A percentile compares a stretch with the other conserved stretches of the same genome.
Conservation (phyloP, 2,797 vertebrate species). For the Manis pentadactyla region DNA sequence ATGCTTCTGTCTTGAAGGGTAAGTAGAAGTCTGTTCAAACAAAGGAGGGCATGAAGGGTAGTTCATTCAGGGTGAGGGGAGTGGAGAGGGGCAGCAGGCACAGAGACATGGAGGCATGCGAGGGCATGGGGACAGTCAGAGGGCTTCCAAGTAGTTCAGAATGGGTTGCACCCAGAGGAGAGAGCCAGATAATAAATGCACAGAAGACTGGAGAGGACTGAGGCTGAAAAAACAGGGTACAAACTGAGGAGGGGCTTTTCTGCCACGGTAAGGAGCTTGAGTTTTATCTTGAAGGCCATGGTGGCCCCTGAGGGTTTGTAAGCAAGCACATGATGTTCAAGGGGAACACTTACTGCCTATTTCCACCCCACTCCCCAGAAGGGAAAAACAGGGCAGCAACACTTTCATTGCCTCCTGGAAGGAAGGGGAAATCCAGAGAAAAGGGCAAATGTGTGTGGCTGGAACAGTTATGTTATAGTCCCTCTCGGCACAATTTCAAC, state of each 20-base stretch:
- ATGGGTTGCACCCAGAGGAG: background rate
- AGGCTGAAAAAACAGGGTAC: background rate
- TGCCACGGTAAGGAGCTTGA: background rate
- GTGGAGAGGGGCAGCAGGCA: background rate
- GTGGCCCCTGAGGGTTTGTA: background rate
- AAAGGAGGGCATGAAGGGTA: background rate
- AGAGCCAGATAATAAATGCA: background rate
- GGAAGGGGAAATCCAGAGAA: background rate
- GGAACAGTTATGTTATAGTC: background rate
- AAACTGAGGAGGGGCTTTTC: background rate
- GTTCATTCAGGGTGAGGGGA: background rate
- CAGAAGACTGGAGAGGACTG: background rate
- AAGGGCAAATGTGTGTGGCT: background rate
- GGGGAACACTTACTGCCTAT: background rate
- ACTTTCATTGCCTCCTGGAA: background rate
- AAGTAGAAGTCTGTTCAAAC: background rate
- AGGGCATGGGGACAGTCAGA: fast-evolving
- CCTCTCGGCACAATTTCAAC: background rate
- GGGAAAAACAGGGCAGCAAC: background rate
- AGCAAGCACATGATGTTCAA: background rate
- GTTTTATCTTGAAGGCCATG: background rate
- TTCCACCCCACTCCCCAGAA: background rate
- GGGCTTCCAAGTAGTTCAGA: background rate
- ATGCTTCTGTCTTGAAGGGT: background rate
- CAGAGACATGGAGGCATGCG: background rate